phyloP scores from a whole-genome alignment of 1,140 invertebrate genomes.

The Drosophila prosaltans region DNA sequence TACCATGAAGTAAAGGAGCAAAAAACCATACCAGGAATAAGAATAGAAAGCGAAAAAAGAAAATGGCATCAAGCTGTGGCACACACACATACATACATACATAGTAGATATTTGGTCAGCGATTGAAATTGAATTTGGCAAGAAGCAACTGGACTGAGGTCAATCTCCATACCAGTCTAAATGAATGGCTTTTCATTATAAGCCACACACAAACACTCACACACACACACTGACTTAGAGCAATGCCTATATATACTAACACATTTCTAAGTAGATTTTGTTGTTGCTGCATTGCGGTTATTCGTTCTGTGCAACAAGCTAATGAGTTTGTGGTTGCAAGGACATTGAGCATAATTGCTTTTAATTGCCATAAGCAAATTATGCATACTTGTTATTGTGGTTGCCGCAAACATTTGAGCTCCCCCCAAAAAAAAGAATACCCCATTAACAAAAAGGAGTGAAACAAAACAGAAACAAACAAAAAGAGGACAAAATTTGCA shows the following conservation, averaged over 20 bases:
- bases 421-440: not conserved
- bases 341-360: constrained; percentile 77
- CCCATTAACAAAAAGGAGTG: not conserved
- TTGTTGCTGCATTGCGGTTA: constrained; percentile 60
- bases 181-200: constrained; percentile 41
- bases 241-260: not conserved
- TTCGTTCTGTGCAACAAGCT: constrained; percentile 71
- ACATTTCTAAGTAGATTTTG: constrained; percentile 46
- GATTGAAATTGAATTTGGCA: constrained; percentile 53
- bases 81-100: not conserved
- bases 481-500: not conserved
- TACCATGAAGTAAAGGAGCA: not conserved
- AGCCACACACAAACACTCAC: not conserved
- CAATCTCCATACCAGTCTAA: constrained; percentile 11
- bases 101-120: constrained; percentile 27
- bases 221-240: not conserved
- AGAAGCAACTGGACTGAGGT: constrained; percentile 19
- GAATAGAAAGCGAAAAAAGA: constrained; percentile 3
- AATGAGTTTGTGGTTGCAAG: constrained; percentile 76
- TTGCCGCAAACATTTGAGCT: constrained; percentile 1
- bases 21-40: not conserved
- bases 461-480: not conserved
- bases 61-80: constrained; percentile 59
- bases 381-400: constrained; percentile 66
- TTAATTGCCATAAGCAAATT: constrained; percentile 80